Evolutionary conservation across 2,113 vertebrate species (phyloP).

Genomic region (Lipophrys pholis): DNA sequence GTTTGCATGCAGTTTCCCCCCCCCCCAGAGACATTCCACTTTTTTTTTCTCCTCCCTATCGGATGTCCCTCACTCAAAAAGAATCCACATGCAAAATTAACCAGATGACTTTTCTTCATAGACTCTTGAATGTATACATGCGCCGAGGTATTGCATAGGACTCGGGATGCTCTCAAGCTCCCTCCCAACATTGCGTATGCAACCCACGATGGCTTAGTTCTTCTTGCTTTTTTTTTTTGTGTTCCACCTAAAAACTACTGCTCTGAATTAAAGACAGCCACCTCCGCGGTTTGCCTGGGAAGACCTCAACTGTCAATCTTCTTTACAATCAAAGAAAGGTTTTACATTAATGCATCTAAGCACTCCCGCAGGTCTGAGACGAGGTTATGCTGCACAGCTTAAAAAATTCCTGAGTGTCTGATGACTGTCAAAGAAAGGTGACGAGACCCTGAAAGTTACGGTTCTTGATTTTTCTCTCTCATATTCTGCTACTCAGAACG

Average conservation of each 20-base stretch:
- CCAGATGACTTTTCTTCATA: conserved; percentile 82
- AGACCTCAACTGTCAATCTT: conserved; percentile 47
- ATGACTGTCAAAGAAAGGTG: conserved; percentile 70
- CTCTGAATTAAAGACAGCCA: conserved; percentile 57
- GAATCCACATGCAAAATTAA: conserved; percentile 82
- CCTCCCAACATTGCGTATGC: conserved; percentile 69
- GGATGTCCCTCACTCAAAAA: conserved; percentile 53
- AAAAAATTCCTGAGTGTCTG: conserved; percentile 81
- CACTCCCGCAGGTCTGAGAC: conserved; percentile 74
- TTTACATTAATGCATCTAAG: conserved; percentile 67
- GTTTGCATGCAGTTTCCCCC: conserved; percentile 75
- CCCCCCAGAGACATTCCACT: conserved; percentile 70
- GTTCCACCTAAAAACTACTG: conserved; percentile 48
- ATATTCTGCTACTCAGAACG: conserved; percentile 29
- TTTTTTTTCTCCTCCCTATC: conserved; percentile 58
- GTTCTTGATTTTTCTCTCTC: background rate
- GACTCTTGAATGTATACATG: conserved; percentile 74
- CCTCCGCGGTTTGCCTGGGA: conserved; percentile 48
- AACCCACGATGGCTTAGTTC: conserved; percentile 67
- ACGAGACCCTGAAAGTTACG: conserved; percentile 65
- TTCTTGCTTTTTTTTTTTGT: background rate
- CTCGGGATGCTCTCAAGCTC: conserved; percentile 47
- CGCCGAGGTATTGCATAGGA: conserved; percentile 79
- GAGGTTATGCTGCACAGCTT: conserved; percentile 56
- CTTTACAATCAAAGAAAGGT: conserved; percentile 65